These are phyloP conservation scores for Tyria jacobaeae DNA, from an alignment of 2,888 invertebrate species.

Conservation along the genomic window DNA sequence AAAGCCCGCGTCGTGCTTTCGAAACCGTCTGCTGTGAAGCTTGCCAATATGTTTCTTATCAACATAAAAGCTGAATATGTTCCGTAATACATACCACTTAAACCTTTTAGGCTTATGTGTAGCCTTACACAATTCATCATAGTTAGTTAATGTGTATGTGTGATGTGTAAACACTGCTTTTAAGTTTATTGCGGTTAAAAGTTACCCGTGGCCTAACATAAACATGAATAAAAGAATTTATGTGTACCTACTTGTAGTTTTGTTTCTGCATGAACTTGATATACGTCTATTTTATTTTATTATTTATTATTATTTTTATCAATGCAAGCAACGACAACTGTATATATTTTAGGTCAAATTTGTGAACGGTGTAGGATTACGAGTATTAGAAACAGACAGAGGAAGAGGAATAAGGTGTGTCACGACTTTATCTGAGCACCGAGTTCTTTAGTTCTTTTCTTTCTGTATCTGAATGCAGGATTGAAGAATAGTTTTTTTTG, in stretches of 20 bases:
- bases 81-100: neutral
- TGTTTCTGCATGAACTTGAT: too few species aligned
- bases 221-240: neutral
- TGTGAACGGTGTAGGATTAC: too few species aligned
- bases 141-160: slow-evolving; percentile 8
- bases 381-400: too few species aligned
- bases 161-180: slow-evolving; percentile 1
- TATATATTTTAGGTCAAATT: too few species aligned
- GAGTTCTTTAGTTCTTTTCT: too few species aligned
- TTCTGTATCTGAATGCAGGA: too few species aligned
- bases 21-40: neutral
- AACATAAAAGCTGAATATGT: neutral
- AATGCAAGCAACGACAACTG: too few species aligned
- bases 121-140: slow-evolving; percentile 8
- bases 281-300: neutral
- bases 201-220: neutral
- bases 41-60: neutral
- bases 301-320: neutral
- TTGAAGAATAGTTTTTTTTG: too few species aligned
- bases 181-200: slow-evolving; percentile 10
- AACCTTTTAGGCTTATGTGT: slow-evolving; percentile 11
- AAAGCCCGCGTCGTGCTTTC: too few species aligned
- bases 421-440: too few species aligned
- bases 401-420: too few species aligned
- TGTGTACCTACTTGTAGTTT: neutral